Percentiles rank a stretch among this genome's conserved stretches.
These are phyloP conservation scores for Cottoperca gobio DNA, from an alignment of 2,797 vertebrate species.

Conservation along the genomic window DNA sequence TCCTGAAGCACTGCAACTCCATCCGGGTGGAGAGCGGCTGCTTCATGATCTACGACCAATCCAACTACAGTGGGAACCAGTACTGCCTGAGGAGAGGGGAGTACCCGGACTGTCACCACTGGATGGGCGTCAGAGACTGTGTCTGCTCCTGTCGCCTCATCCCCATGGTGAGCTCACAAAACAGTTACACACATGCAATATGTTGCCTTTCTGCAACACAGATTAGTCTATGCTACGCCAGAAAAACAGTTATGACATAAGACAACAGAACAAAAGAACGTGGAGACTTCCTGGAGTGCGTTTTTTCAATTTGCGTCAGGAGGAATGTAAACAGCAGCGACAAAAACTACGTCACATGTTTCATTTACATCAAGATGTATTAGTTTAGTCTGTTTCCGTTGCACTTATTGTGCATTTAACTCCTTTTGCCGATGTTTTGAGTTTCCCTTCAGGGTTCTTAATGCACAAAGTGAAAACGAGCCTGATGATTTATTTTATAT, in stretches of 20 bases:
- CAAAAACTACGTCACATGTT: too few relatives aligned
- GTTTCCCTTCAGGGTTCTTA: not conserved
- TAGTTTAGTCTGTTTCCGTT: not conserved
- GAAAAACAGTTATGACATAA: too few relatives aligned
- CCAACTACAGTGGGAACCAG: slow-evolving; percentile 78
- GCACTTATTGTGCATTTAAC: not conserved
- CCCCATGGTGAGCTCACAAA: slow-evolving; percentile 50
- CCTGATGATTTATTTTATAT: not conserved
- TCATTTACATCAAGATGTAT: too few relatives aligned
- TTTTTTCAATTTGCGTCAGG: too few relatives aligned
- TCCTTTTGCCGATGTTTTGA: too few relatives aligned
- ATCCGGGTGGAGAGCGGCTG: slow-evolving; percentile 78
- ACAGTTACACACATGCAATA: not conserved
- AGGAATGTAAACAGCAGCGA: too few relatives aligned
- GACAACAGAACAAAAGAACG: too few relatives aligned
- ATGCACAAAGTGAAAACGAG: not conserved
- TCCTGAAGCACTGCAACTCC: slow-evolving; percentile 73
- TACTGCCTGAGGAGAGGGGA: slow-evolving; percentile 78
- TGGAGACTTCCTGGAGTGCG: too few relatives aligned
- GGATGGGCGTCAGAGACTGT: slow-evolving; percentile 63
- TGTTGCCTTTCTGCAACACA: too few relatives aligned
- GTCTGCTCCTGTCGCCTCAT: slow-evolving; percentile 73
- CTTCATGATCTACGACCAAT: slow-evolving; percentile 80
- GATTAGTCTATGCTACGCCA: too few relatives aligned
- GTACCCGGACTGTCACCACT: slow-evolving; percentile 72